Percentiles rank a stretch among this genome's conserved stretches.
Evolutionary conservation across 2,113 vertebrate species (phyloP).

Genomic region (Oophaga pumilio): DNA sequence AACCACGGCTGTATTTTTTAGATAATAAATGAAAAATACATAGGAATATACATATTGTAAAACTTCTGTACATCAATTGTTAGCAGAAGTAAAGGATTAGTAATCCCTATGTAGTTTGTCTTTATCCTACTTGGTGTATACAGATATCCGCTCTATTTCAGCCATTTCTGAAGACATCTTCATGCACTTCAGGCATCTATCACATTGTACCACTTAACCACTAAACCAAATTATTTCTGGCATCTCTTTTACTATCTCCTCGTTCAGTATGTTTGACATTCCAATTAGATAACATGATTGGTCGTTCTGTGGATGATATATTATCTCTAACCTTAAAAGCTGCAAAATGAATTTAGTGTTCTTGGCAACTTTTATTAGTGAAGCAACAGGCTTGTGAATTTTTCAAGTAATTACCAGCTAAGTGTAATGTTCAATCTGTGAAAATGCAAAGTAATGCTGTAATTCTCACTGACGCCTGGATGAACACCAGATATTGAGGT

Average conservation of each 20-base stretch:
- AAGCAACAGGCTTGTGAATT: neutral
- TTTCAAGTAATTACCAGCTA: neutral
- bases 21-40: too few species aligned
- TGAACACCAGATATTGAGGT: neutral
- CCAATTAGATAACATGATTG: neutral
- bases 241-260: neutral
- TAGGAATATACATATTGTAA: too few species aligned
- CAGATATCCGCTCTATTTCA: neutral
- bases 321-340: neutral
- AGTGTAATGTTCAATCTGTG: conserved; percentile 1
- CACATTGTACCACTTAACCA: neutral
- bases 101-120: too few species aligned
- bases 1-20: too few species aligned
- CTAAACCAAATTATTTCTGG: neutral
- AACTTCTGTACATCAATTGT: too few species aligned
- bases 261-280: neutral
- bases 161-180: neutral
- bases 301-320: neutral
- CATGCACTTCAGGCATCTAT: neutral
- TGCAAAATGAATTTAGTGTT: neutral
- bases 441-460: neutral
- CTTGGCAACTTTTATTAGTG: conserved; percentile 1
- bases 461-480: neutral
- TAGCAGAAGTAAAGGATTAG: too few species aligned
- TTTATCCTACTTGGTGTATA: neutral